These are phyloP conservation scores for Drosophila acutilabella DNA, from an alignment of 2,888 invertebrate species.

Conservation along the genomic window DNA sequence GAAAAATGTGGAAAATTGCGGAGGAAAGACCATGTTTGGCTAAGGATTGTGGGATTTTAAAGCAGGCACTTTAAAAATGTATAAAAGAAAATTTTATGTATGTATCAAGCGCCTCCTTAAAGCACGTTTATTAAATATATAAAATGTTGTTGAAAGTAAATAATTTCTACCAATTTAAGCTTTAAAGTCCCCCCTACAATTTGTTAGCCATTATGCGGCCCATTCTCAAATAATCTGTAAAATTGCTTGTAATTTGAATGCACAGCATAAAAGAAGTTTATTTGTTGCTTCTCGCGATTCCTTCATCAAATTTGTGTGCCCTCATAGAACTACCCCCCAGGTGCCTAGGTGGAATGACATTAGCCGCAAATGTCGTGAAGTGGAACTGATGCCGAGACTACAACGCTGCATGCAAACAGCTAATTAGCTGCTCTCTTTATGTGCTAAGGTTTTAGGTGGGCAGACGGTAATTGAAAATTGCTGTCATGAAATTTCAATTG, in stretches of 20 bases:
- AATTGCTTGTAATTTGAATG: neutral
- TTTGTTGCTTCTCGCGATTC: neutral
- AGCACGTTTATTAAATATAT: no score
- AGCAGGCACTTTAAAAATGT: neutral
- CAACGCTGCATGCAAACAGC: slow-evolving; percentile 29
- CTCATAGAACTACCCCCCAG: neutral
- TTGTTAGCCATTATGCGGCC: no score
- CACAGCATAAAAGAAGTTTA: neutral
- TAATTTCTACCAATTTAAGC: no score
- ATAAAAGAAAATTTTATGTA: neutral
- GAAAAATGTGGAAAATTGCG: neutral
- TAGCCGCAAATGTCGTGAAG: slow-evolving; percentile 13
- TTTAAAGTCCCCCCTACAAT: no score
- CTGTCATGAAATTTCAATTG: slow-evolving; percentile 69
- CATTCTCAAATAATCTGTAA: neutral
- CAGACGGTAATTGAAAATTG: slow-evolving; percentile 66
- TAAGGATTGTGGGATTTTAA: neutral
- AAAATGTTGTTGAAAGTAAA: no score
- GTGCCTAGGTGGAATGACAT: neutral
- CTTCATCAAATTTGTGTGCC: neutral
- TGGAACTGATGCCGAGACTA: neutral
- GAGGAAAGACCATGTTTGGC: neutral
- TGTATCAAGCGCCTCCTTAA: no score
- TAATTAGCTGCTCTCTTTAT: slow-evolving; percentile 33
- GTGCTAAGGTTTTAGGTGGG: slow-evolving; percentile 22